Evolutionary conservation across 2,113 vertebrate genomes (phyloP), one percentile per base, ranked within the genome.

Genomic region (Tilapia sparmanii): DNA sequence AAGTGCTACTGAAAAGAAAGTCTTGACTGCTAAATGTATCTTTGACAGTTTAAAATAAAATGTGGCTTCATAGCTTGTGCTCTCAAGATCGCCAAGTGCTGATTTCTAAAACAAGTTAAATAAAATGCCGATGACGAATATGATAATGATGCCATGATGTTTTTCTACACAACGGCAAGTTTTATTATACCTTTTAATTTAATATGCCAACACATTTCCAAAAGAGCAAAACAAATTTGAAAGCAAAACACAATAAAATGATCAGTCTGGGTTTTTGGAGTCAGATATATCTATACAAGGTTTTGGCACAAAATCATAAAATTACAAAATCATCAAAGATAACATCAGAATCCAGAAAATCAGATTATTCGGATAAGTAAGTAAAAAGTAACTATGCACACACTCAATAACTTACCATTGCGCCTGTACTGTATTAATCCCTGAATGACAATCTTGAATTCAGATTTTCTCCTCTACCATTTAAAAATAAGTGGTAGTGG

Each of bases 371-470:
- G 16, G 4, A 38, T 40, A 26, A 33, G 26, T 78, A 78, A 78
- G 7, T 42, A 24, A 24, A 47, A 85, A 82, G 11, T 22, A 68
- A 18, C 38, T n/a, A 57, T 16, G 45, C 40, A 61, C 22, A 26
- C 22, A 45, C 40, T 26, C 24, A 73, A 15, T 45, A 0, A 94
- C 95, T 95, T 80, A 96, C 95, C 95, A 96, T 95, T 85, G 18
- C 16, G 31, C 54, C 73, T 45, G 10, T 19, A 63, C 8, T 50
- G 18, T 47, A 18, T 52, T 78, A 61, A 79, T 83, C 50, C 45
- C 19, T 31, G 26, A 50, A 78, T 50, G 71, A 40, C 4, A 68
- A 38, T 71, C n/a, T 6, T 66, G 5, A 47, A 84, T 29, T 73
- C 82, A 52, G 16, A n/a, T 33, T 13, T n/a, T 78, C 4, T 78